Conservation (phyloP, 1,140 invertebrate species). For the Chironomus striatipennis region DNA sequence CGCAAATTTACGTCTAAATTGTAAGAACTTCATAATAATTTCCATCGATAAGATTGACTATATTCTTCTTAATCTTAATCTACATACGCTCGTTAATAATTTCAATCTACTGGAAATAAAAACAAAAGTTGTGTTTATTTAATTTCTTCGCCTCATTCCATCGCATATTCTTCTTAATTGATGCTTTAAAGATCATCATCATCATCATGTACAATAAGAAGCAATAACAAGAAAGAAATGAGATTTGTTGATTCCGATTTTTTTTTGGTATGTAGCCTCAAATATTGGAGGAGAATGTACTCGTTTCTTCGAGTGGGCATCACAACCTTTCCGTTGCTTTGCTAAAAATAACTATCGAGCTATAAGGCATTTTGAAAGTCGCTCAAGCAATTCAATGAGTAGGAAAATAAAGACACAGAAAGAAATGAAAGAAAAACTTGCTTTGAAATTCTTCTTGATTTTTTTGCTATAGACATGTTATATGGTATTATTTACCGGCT, state of each 20-base stretch:
- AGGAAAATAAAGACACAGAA: not conserved
- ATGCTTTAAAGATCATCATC: not conserved
- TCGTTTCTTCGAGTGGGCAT: constrained; percentile 7
- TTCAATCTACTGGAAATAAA: too few relatives aligned
- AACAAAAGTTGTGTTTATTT: too few relatives aligned
- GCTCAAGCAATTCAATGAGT: constrained; percentile 5
- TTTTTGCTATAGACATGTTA: not conserved
- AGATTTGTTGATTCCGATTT: not conserved
- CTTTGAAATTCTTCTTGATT: not conserved
- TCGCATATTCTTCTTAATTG: too few relatives aligned
- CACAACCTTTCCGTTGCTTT: not conserved
- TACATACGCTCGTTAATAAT: too few relatives aligned
- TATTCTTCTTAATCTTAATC: too few relatives aligned
- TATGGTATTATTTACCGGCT: not conserved
- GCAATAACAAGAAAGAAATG: too few relatives aligned
- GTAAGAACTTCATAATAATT: too few relatives aligned
- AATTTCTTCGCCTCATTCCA: too few relatives aligned
- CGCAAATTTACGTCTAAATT: too few relatives aligned
- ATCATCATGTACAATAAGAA: not conserved
- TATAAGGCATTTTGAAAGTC: not conserved
- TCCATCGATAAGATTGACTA: too few relatives aligned
- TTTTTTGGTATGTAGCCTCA: not conserved
- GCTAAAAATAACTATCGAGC: not conserved
- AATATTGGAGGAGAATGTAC: not conserved
- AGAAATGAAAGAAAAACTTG: not conserved